Evolutionary conservation across 2,888 invertebrate species (phyloP), one percentile per base, ranked within the genome.

Genomic region (Drosophila meridionalis): DNA sequence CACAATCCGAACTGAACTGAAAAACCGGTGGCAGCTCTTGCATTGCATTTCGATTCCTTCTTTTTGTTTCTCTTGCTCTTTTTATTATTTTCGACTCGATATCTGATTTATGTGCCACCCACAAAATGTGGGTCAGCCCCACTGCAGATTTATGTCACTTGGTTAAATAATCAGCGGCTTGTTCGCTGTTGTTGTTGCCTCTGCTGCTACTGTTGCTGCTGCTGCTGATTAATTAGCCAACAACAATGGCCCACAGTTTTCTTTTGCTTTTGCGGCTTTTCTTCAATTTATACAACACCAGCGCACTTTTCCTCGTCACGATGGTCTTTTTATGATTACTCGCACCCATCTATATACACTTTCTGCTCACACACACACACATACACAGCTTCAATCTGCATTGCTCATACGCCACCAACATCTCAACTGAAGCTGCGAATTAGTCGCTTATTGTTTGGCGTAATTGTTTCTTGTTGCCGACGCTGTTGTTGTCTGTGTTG

Each of bases 401-500:
- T 67, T 73, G 69, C 78, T 80, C 80, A 76, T 73, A 66, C 47
- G 65, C 72, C 72, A 76, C 73, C 69, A 71, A 63, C 68, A 43
- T 53, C 68, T 69, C 48, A 78, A 61, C 67, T 70, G 79, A 72
- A 82, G 82, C 84, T 80, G 79, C 80, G 84, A 89, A 84, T 86
- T 89, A 90, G 82, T 81, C 69, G 77, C 85, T 85, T 82, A 89
- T 87, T 87, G 87, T 89, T 64, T 78, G 88, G 63, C 73, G 85
- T 89, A 89, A 89, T 89, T 89, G 86, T 87, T 82, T 77, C 78
- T 81, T 78, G 74, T 80, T 81, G 74, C 69, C 84, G 89, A 71
- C 74, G 47, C 38, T 59, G 64, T 36, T 76, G 63, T 62, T 58
- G 71, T 38, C 58, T 60, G 28, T 26, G 12, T 64, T 72, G 40